These are phyloP conservation scores for Pandemis heparana DNA, from an alignment of 2,888 invertebrate genomes.

Conservation along the genomic window DNA sequence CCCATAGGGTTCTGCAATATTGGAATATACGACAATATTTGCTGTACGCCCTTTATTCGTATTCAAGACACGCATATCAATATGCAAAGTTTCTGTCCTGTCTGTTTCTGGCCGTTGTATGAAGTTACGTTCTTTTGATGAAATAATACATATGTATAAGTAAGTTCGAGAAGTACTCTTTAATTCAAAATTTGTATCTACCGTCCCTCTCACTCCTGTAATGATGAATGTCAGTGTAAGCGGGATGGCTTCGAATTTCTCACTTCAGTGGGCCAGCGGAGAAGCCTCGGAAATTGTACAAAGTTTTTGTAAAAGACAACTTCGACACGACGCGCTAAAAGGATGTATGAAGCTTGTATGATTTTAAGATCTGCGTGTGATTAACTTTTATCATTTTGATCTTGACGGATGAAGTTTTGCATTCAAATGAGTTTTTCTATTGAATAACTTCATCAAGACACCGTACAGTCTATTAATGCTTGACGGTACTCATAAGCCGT, in stretches of 20 bases:
- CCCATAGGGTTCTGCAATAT: conserved; percentile 22
- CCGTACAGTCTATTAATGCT: no score
- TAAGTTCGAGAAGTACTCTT: not conserved
- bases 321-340: not conserved
- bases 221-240: no score
- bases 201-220: no score
- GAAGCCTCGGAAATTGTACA: not conserved
- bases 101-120: not conserved
- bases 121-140: conserved; percentile 41
- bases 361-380: no score
- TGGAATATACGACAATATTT: conserved; percentile 30
- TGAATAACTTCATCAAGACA: no score
- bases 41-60: conserved; percentile 23
- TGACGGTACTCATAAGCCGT: no score
- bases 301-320: not conserved
- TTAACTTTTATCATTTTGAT: no score
- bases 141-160: conserved; percentile 26
- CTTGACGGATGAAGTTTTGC: not conserved
- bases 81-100: conserved; percentile 37
- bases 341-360: not conserved
- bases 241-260: no score
- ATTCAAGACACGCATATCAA: conserved; percentile 35
- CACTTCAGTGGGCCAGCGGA: no score
- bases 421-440: not conserved
- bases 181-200: no score